Evolutionary conservation across 2,113 vertebrate genomes (phyloP), one percentile per base, ranked within the genome.

Genomic region (Sapajus apella): DNA sequence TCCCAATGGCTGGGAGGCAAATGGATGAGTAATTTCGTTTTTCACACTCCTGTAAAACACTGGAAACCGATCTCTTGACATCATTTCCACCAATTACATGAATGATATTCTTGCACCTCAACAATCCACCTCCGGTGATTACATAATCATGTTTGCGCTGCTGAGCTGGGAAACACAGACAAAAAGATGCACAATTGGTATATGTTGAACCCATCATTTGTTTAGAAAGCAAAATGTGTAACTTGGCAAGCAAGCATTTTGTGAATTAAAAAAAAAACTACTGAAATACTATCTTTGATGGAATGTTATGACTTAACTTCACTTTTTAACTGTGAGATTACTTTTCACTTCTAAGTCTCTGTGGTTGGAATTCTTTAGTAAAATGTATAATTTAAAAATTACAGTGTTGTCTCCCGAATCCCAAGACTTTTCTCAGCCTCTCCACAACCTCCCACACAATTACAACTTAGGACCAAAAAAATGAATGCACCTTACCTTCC

Each of bases 1-100:
- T 99, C 96, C 99, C 99, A 95, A 99, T 99, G 92, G 99, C 99
- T 40, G 99, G 99, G 76, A 99, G 99, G 6, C 99, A 98, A 5
- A 99, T 97, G 6, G 99, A 99, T 0, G 96, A 97, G 73, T 98
- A 97, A 43, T 79, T 98, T 80, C 27, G 94, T 27, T 89, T 95
- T 84, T 98, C 98, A 97, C 99, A 99, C 95, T 98, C 98, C 10
- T 97, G 70, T n/a, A 99, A 99, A 12, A 99, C 97, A 95, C 84
- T 84, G 87, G 92, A 98, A 96, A 98, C 90, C 0, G 97, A 97
- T 89, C 87, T 97, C 94, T 98, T 98, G 43, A 98, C 79, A 5
- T 98, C n/a, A 0, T 86, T 87, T 73, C 84, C 3, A 3, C 98
- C 98, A 94, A 90, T 13, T 45, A 99, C 70, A 21, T 99, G 99